Evolutionary conservation across 1,140 invertebrate genomes (phyloP).

Genomic region (Zaprionus taronus): DNA sequence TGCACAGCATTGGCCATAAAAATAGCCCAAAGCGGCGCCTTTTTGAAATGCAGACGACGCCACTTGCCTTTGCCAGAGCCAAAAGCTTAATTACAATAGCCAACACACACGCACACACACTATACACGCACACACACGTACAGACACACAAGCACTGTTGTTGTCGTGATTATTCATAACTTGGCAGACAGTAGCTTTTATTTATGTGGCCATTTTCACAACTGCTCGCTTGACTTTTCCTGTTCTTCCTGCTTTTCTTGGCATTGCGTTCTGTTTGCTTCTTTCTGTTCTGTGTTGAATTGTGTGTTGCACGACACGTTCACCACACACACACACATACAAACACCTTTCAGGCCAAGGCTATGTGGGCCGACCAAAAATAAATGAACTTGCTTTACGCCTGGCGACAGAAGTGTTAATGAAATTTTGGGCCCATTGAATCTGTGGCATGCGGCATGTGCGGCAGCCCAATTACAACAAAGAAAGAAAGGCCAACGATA

Average conservation of each 20-base stretch:
- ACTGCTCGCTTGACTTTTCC: slow-evolving; percentile 52
- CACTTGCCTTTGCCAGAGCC: slow-evolving; percentile 34
- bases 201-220: slow-evolving; percentile 74
- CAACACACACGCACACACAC: slow-evolving; percentile 24
- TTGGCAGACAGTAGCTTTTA: slow-evolving; percentile 75
- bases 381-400: slow-evolving; percentile 26
- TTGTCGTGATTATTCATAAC: slow-evolving; percentile 79
- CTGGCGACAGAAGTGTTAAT: slow-evolving; percentile 29
- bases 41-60: slow-evolving; percentile 56
- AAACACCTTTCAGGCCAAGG: background rate
- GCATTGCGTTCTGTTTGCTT: slow-evolving; percentile 7
- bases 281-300: slow-evolving; percentile 53
- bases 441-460: slow-evolving; percentile 12
- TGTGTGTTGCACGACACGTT: slow-evolving; percentile 38
- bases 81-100: slow-evolving; percentile 69
- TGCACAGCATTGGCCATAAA: slow-evolving; percentile 72
- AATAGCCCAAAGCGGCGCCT: slow-evolving; percentile 60
- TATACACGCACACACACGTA: slow-evolving; percentile 2
- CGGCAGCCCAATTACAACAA: slow-evolving; percentile 25
- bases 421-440: slow-evolving; percentile 16
- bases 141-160: slow-evolving; percentile 35
- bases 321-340: background rate
- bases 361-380: background rate
- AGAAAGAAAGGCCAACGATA: slow-evolving; percentile 16
- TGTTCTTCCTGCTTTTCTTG: slow-evolving; percentile 6